Evolutionary conservation across 2,888 invertebrate species (phyloP).

Genomic region (Dilophus febrilis): DNA sequence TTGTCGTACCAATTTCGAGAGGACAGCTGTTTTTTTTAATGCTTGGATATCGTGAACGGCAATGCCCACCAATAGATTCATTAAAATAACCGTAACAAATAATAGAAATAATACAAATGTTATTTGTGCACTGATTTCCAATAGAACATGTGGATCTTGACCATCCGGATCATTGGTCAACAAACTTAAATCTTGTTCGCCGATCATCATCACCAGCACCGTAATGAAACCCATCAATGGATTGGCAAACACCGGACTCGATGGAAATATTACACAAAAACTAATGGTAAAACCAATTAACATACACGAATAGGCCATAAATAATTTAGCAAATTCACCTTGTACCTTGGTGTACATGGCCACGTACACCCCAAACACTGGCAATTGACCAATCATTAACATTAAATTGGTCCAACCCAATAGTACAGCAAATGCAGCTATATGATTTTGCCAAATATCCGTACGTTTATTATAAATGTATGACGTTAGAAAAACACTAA

Average conservation of each 20-base stretch:
- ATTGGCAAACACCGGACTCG: slow-evolving; percentile 64
- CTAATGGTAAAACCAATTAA: slow-evolving; percentile 74
- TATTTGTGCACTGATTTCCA: slow-evolving; percentile 67
- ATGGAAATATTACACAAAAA: slow-evolving; percentile 75
- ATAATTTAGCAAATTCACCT: slow-evolving; percentile 71
- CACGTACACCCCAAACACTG: slow-evolving; percentile 75
- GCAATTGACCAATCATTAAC: slow-evolving; percentile 78
- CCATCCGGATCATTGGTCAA: slow-evolving; percentile 59
- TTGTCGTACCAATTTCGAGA: slow-evolving; percentile 67
- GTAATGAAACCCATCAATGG: slow-evolving; percentile 73
- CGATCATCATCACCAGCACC: slow-evolving; percentile 78
- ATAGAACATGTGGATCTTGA: slow-evolving; percentile 54
- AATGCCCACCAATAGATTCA: slow-evolving; percentile 73
- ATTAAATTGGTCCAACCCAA: slow-evolving; percentile 81
- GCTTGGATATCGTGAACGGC: slow-evolving; percentile 80
- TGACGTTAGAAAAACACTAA: slow-evolving; percentile 67
- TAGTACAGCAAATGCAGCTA: slow-evolving; percentile 70
- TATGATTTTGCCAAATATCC: slow-evolving; percentile 73
- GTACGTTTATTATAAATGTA: slow-evolving; percentile 61
- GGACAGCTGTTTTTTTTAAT: slow-evolving; percentile 65
- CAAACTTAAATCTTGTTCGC: slow-evolving; percentile 62
- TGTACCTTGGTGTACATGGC: slow-evolving; percentile 82
- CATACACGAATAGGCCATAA: slow-evolving; percentile 70
- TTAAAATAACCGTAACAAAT: slow-evolving; percentile 70
- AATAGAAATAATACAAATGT: slow-evolving; percentile 64